phyloP scores from a whole-genome alignment of 1,140 invertebrate genomes.

The Drosophila athabasca region DNA sequence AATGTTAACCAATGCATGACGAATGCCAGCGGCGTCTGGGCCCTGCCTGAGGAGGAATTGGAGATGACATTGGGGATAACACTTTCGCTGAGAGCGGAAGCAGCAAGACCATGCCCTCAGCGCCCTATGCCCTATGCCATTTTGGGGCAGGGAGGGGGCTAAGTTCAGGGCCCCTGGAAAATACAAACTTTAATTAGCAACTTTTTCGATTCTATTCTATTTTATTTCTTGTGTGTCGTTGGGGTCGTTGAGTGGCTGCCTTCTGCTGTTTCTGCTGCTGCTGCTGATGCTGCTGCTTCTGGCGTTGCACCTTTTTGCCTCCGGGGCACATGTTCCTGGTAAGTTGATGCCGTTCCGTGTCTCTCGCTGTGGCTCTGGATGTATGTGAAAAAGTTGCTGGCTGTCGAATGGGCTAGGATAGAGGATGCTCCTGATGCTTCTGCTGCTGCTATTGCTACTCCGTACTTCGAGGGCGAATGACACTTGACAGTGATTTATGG shows the following conservation, averaged over 20 bases:
- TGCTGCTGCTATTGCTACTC: slow-evolving; percentile 33
- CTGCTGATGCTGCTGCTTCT: slow-evolving; percentile 62
- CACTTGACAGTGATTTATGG: slow-evolving; percentile 84
- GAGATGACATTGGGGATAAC: slow-evolving; percentile 56
- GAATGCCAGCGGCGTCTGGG: slow-evolving; percentile 55
- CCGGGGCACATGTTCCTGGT: slow-evolving; percentile 61
- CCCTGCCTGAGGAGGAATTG: slow-evolving; percentile 11
- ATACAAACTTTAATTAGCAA: slow-evolving; percentile 80
- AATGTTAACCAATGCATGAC: slow-evolving; percentile 77
- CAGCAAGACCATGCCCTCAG: not conserved
- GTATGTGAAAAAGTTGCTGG: slow-evolving; percentile 52
- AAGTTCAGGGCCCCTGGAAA: slow-evolving; percentile 60
- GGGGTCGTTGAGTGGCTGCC: slow-evolving; percentile 53
- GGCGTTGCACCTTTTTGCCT: slow-evolving; percentile 70
- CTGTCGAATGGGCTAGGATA: slow-evolving; percentile 48
- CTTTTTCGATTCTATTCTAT: slow-evolving; percentile 52
- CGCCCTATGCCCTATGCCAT: slow-evolving; percentile 5
- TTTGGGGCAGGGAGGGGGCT: slow-evolving; percentile 5
- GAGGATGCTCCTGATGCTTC: slow-evolving; percentile 46
- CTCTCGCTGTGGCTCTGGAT: slow-evolving; percentile 12
- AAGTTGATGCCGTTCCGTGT: slow-evolving; percentile 60
- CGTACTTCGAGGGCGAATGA: slow-evolving; percentile 70
- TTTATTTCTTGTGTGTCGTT: slow-evolving; percentile 17
- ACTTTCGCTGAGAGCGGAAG: slow-evolving; percentile 63
- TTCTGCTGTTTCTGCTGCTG: slow-evolving; percentile 11